phyloP scores from a whole-genome alignment of 2,113 vertebrate genomes.

The Dipodomys merriami region DNA sequence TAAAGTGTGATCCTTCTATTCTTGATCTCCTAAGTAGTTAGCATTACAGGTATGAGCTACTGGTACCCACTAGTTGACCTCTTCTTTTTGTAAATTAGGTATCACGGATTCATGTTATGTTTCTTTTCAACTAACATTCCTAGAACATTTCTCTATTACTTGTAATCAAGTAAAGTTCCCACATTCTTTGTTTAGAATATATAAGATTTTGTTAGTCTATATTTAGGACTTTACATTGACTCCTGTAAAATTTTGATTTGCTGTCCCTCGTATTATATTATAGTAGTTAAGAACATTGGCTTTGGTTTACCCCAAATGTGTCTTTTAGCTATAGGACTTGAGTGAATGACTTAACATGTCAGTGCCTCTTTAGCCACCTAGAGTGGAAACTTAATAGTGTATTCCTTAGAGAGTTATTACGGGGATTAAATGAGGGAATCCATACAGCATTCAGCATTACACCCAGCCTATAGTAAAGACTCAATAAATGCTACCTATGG shows the following conservation, averaged over 20 bases:
- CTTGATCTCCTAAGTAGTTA: too few relatives aligned
- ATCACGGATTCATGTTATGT: background rate
- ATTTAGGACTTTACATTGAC: background rate
- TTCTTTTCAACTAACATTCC: conserved; percentile 3
- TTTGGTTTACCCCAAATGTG: background rate
- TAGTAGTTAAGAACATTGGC: background rate
- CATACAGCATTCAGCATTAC: background rate
- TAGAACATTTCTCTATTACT: background rate
- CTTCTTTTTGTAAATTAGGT: background rate
- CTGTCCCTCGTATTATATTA: background rate
- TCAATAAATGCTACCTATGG: background rate
- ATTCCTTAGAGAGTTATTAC: background rate
- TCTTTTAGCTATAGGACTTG: background rate
- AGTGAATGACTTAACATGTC: conserved; percentile 1
- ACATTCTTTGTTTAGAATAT: background rate
- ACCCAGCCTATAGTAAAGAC: background rate
- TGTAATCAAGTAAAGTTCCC: background rate
- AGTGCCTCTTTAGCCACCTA: background rate
- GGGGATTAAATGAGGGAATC: conserved; percentile 16
- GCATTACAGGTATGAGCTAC: too few relatives aligned
- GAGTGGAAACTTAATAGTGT: background rate
- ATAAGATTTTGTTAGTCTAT: background rate
- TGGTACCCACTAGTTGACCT: too few relatives aligned
- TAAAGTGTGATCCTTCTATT: too few relatives aligned
- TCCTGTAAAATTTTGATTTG: conserved; percentile 47